Percentiles rank a stretch among this genome's conserved stretches.
Evolutionary conservation across 2,888 invertebrate species (phyloP).

Genomic region (Pachydiplax longipennis): DNA sequence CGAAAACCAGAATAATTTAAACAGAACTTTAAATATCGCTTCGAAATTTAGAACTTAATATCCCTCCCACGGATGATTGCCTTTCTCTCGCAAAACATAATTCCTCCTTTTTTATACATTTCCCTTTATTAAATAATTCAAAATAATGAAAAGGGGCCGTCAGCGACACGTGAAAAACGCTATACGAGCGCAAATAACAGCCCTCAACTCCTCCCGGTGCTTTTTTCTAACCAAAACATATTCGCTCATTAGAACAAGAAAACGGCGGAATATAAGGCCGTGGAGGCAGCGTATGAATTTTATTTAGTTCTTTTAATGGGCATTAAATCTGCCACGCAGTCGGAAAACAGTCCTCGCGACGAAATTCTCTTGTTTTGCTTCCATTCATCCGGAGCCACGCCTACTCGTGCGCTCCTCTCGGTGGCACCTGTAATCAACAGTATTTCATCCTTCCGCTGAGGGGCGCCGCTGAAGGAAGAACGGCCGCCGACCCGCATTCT

Average conservation of each 20-base stretch:
- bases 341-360: constrained; percentile 6
- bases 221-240: neutral
- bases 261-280: neutral
- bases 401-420: neutral
- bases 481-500: neutral
- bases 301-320: constrained; percentile 27
- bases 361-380: constrained; percentile 8
- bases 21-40: too few relatives aligned
- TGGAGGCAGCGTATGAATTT: constrained; percentile 12
- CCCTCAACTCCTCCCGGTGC: neutral
- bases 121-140: neutral
- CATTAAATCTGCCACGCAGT: constrained; percentile 16
- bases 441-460: neutral
- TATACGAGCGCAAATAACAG: neutral
- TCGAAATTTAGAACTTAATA: too few relatives aligned
- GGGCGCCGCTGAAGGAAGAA: too few relatives aligned
- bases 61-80: too few relatives aligned
- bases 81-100: too few relatives aligned
- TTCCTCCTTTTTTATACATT: too few relatives aligned
- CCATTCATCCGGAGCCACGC: constrained; percentile 10
- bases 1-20: too few relatives aligned
- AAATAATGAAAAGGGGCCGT: neutral
- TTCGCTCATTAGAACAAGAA: neutral
- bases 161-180: neutral
- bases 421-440: constrained; percentile 29